Evolutionary conservation across 92 coral and sea anemone species (phyloP), one percentile per base, ranked within the genome.

Genomic region (Muricea muricata): DNA sequence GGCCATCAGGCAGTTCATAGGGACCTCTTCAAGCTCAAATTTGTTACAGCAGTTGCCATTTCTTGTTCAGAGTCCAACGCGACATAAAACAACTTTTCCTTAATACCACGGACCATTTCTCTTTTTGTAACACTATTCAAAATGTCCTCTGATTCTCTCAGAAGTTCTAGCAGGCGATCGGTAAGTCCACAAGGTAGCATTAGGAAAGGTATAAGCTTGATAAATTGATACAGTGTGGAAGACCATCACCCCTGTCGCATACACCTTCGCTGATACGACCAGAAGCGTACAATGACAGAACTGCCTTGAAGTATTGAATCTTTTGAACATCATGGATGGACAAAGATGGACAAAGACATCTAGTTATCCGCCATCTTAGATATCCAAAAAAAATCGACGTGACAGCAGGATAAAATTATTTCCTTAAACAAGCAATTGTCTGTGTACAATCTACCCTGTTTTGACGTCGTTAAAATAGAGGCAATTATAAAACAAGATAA

Each of bases 1-100:
- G 98, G 17, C 98, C 98, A 85, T 95, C 98, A 41, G 98, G 98
- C n/a, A 95, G 82, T 76, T 95, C 98, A 14, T 95, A 95, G 91
- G n/a, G 97, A 88, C 89, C 93, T 95, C 87, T 95, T 97, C 87
- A 95, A 91, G 58, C 98, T 94, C 32, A 96, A 94, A 88, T 96
- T 94, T 67, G 93, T 84, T 39, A 96, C 98, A 41, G 98, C 98
- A 4, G 98, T 94, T 66, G 30, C 52, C 98, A 94, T 94, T 74
- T 94, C 98, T 87, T 94, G 98, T 57, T 94, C 98, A 52, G 92
- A 94, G 98, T 94, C 98, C 65, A 94, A 85, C 47, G 98, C 98
- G 70, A 94, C 96, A 67, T 94, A 93, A 92, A 87, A 72, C 74
- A 93, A 89, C 72, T 93, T 93, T 55, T 93, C 97, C 87, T 93